Percentiles rank a stretch among this genome's conserved stretches.
Conservation (phyloP, 2,113 vertebrate genomes). For the Gobiocypris rarus region DNA sequence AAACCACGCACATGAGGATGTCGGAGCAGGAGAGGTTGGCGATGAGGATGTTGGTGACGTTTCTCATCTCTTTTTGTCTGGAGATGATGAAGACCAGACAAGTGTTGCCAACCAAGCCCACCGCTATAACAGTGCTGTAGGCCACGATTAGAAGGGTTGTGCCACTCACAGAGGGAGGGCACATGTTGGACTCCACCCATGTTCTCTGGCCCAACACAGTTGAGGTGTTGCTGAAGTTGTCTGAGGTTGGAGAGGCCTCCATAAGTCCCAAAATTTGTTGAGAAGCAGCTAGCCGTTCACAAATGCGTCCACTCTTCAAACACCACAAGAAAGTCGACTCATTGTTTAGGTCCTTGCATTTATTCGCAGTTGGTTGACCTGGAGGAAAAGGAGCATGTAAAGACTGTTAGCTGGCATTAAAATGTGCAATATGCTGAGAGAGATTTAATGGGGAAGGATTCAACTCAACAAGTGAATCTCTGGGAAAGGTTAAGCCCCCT, state of each 20-base stretch:
- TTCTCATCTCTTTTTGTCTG: slow-evolving; percentile 87
- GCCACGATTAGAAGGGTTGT: slow-evolving; percentile 85
- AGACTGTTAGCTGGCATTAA: slow-evolving; percentile 14
- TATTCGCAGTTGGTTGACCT: neutral
- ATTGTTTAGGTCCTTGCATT: neutral
- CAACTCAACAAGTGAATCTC: neutral
- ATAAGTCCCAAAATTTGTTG: neutral
- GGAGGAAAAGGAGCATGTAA: neutral
- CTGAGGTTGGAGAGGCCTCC: slow-evolving; percentile 2
- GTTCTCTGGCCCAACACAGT: neutral
- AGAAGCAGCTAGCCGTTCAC: neutral
- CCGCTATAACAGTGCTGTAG: slow-evolving; percentile 83
- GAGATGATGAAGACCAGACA: slow-evolving; percentile 87
- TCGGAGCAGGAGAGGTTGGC: slow-evolving; percentile 91
- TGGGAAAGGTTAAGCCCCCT: neutral
- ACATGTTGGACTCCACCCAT: slow-evolving; percentile 71
- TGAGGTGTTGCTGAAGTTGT: slow-evolving; percentile 33
- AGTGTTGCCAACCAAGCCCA: slow-evolving; percentile 90
- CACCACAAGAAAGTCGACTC: neutral
- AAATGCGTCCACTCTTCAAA: slow-evolving; percentile 1
- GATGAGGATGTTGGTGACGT: slow-evolving; percentile 91
- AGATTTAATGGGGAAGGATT: neutral
- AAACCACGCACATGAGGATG: slow-evolving; percentile 90
- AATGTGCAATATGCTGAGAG: neutral
- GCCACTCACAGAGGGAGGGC: slow-evolving; percentile 78